Percentiles rank a stretch among this genome's conserved stretches.
Conservation (phyloP, 1,140 invertebrate genomes). For the Chrysomallon squamiferum region DNA sequence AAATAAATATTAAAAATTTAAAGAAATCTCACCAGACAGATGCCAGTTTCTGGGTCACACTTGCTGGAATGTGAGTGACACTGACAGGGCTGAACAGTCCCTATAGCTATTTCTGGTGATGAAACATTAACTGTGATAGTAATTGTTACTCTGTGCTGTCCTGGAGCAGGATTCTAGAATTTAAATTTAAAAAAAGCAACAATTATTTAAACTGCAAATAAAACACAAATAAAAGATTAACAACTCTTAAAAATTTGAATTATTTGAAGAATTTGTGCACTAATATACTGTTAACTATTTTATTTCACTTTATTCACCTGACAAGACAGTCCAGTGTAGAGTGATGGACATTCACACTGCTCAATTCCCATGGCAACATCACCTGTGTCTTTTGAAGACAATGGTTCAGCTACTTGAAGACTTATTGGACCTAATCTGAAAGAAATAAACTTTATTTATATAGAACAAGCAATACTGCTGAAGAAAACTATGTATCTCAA, state of each 20-base stretch:
- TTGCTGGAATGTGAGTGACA: constrained; percentile 93
- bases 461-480: no score
- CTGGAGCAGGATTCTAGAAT: constrained; percentile 75
- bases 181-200: constrained; percentile 54
- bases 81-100: constrained; percentile 74
- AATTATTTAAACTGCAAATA: no score
- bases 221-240: no score
- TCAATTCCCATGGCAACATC: constrained; percentile 84
- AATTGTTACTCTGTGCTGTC: constrained; percentile 74
- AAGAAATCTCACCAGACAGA: constrained; percentile 74
- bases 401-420: constrained; percentile 80
- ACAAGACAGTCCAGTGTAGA: constrained; percentile 87
- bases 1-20: no score
- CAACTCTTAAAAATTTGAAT: no score
- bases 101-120: constrained; percentile 36
- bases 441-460: background rate
- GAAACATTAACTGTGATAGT: constrained; percentile 23
- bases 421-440: constrained; percentile 77
- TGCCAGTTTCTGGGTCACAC: constrained; percentile 91
- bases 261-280: no score
- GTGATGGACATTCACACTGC: constrained; percentile 86
- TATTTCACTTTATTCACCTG: constrained; percentile 66
- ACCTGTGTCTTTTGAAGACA: constrained; percentile 40
- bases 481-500: no score
- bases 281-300: no score